Conservation (phyloP, 2,888 invertebrate genomes). For the Nomada goodeniana region DNA sequence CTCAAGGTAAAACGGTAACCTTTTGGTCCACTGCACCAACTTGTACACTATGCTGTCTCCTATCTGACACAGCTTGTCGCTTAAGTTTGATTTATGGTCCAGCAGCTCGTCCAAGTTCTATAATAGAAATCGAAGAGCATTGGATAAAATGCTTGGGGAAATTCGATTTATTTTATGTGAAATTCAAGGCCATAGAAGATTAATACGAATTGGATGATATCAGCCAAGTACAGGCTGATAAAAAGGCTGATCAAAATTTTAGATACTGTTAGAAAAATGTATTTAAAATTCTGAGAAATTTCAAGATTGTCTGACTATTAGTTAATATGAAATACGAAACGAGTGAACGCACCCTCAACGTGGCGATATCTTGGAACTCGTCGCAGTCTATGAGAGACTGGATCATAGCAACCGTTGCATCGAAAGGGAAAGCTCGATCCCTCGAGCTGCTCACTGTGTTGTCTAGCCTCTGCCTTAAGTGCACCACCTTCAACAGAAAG, state of each 20-base stretch:
- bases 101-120: constrained; percentile 96
- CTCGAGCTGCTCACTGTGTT: constrained; percentile 94
- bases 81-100: constrained; percentile 95
- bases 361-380: constrained; percentile 98
- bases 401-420: constrained; percentile 95
- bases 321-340: not conserved
- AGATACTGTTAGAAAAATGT: too few relatives aligned
- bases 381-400: constrained; percentile 97
- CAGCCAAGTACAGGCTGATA: too few relatives aligned
- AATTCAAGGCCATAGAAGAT: too few relatives aligned
- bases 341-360: constrained; percentile 86
- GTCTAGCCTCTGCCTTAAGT: constrained; percentile 94
- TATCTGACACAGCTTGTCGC: constrained; percentile 96
- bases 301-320: not conserved
- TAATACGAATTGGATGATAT: too few relatives aligned
- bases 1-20: constrained; percentile 98
- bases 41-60: constrained; percentile 99
- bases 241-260: too few relatives aligned
- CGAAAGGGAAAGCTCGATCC: constrained; percentile 93
- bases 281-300: too few relatives aligned
- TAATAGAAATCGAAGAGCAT: constrained; percentile 23
- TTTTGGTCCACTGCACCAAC: constrained; percentile 99
- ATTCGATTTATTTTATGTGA: not conserved
- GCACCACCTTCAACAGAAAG: constrained; percentile 87
- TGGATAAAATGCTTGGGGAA: not conserved